Evolutionary conservation across 1,140 invertebrate genomes (phyloP), one percentile per base, ranked within the genome.

Genomic region (Hermetia illucens): DNA sequence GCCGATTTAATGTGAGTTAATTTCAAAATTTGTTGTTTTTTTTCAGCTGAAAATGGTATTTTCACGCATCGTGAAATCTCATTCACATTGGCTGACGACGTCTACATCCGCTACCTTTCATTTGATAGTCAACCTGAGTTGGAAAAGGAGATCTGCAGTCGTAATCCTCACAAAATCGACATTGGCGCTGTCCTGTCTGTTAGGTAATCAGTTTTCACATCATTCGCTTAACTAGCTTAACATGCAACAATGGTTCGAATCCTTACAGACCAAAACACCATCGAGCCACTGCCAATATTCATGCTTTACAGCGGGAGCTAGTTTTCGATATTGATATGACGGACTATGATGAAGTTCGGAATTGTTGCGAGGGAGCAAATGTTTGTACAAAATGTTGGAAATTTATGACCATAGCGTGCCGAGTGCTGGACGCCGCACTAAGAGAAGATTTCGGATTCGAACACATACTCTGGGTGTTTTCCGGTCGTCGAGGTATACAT

Each of bases 321-420:
- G 90, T 98, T 2, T 95, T 98, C 70, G 96, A 99, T 78, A 98
- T 99, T 53, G 95, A 99, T 73, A 86, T 99, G 73, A 97, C 94
- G 34, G 96, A 98, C 68, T 99, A 98, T 66, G 94, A 98, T 73
- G 89, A 95, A 56, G 78, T 98, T 2, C 68, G 95, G 59, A 85
- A 72, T 34, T 98, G 93, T 62, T 92, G 88, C 52, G 75, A 74
- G 34, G 90, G 84, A 27, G 79, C 90, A 8, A 81, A 78, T 49
- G 82, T 98, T 15, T 98, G 94, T 61, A 61, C 55, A 1, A 94
- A 91, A 60, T 99, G 96, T 62, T 99, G 96, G 96, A 90, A 88
- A 50, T 90, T 93, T 51, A 95, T 98, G 85, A 71, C 75, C 10
- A 69, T 98, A 44, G 95, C 93, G 39, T 81, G 90, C 43, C 83